Evolutionary conservation across 2,888 invertebrate species (phyloP).

Genomic region (Acanthoscelides obtectus): DNA sequence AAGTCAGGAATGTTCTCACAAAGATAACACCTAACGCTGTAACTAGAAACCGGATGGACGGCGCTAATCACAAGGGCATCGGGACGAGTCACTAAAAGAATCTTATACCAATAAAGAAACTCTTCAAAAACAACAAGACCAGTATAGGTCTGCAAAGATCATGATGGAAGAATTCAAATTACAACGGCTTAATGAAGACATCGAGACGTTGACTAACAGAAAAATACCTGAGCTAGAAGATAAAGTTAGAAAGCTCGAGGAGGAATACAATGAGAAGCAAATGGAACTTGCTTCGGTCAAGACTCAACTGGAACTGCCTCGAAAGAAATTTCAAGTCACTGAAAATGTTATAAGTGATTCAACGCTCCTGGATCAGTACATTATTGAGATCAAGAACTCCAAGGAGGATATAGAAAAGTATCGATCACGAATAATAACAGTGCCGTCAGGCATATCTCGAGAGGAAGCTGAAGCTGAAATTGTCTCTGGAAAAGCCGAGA

Average conservation of each 20-base stretch:
- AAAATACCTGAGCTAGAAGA: slow-evolving; percentile 61
- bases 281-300: slow-evolving; percentile 46
- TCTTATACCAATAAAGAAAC: no score
- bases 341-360: slow-evolving; percentile 68
- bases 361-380: slow-evolving; percentile 69
- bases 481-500: slow-evolving; percentile 48
- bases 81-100: no score
- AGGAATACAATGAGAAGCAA: slow-evolving; percentile 49
- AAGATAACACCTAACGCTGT: no score
- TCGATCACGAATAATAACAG: slow-evolving; percentile 39
- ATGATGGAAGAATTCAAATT: no score
- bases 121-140: no score
- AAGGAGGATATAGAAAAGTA: slow-evolving; percentile 49
- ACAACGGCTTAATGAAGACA: slow-evolving; percentile 63
- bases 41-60: no score
- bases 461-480: slow-evolving; percentile 54
- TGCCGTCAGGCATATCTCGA: slow-evolving; percentile 45
- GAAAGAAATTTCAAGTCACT: slow-evolving; percentile 49
- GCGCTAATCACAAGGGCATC: no score
- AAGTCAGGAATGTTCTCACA: no score
- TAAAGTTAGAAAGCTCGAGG: slow-evolving; percentile 51
- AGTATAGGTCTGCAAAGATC: no score
- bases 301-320: slow-evolving; percentile 46
- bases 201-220: slow-evolving; percentile 55
- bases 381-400: slow-evolving; percentile 52